Percentiles rank a stretch among this genome's conserved stretches.
phyloP scores from a whole-genome alignment of 2,113 vertebrate genomes.

The Zootoca vivipara region DNA sequence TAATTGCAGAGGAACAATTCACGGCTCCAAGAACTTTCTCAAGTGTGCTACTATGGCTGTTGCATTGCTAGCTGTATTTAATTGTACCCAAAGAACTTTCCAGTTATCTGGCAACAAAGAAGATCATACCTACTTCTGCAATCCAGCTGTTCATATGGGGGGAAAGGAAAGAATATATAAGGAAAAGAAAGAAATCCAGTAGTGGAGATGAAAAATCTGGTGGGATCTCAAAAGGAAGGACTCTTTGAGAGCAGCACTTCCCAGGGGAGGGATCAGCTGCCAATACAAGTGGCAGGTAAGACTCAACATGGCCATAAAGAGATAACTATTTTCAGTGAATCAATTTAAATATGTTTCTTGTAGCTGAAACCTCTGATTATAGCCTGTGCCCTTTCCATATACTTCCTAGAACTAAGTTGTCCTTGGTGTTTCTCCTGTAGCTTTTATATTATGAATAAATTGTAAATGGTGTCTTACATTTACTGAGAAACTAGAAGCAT shows the following conservation, averaged over 20 bases:
- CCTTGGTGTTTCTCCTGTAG: slow-evolving; percentile 36
- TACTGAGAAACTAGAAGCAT: slow-evolving; percentile 19
- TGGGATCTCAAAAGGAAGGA: slow-evolving; percentile 74
- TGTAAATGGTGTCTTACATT: slow-evolving; percentile 19
- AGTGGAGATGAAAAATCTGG: slow-evolving; percentile 72
- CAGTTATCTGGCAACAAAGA: slow-evolving; percentile 62
- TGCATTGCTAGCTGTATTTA: slow-evolving; percentile 66
- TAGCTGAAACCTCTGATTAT: slow-evolving; percentile 60
- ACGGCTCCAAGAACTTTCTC: slow-evolving; percentile 64
- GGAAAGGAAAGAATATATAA: slow-evolving; percentile 64
- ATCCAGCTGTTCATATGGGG: slow-evolving; percentile 66
- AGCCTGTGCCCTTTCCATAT: slow-evolving; percentile 59
- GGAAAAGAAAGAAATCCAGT: slow-evolving; percentile 68
- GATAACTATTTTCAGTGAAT: slow-evolving; percentile 59
- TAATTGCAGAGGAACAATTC: slow-evolving; percentile 65
- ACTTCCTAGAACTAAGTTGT: slow-evolving; percentile 50
- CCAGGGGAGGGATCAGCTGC: slow-evolving; percentile 74
- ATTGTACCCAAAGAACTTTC: slow-evolving; percentile 66
- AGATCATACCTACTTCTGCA: slow-evolving; percentile 60
- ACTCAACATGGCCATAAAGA: slow-evolving; percentile 61
- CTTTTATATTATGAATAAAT: slow-evolving; percentile 20
- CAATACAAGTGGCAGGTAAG: slow-evolving; percentile 75
- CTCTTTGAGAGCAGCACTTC: slow-evolving; percentile 72
- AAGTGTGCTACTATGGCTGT: slow-evolving; percentile 54
- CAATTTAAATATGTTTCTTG: slow-evolving; percentile 58